Percentiles rank a stretch among this genome's conserved stretches.
phyloP scores from a whole-genome alignment of 2,113 vertebrate genomes.

The Hoplias malabaricus region DNA sequence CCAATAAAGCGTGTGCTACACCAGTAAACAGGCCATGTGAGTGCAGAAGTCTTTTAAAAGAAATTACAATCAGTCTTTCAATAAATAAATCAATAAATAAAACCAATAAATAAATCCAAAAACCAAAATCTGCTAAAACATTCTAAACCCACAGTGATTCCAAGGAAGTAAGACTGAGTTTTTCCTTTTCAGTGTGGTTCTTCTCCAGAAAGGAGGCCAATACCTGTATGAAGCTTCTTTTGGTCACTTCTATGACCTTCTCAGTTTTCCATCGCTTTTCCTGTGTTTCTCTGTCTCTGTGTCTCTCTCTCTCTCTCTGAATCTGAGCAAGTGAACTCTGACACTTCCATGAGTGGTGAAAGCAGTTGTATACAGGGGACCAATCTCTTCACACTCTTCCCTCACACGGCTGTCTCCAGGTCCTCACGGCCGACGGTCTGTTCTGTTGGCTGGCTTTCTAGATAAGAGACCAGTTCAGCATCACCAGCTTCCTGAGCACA shows the following conservation, averaged over 20 bases:
- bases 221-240: not conserved
- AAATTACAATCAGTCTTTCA: conserved; percentile 51
- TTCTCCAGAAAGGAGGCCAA: not conserved
- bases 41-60: conserved; percentile 1
- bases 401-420: conserved; percentile 96
- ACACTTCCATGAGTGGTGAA: conserved; percentile 21
- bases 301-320: not conserved
- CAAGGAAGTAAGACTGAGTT: conserved; percentile 27
- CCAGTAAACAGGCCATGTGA: not conserved
- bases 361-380: conserved; percentile 11
- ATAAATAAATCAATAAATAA: conserved; percentile 73
- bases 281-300: not conserved
- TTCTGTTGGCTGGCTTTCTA: conserved; percentile 78
- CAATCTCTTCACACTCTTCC: not conserved
- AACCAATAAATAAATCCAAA: conserved; percentile 75
- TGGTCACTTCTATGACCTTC: conserved; percentile 20
- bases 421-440: conserved; percentile 81
- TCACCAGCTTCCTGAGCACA: conserved; percentile 89
- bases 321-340: conserved; percentile 27
- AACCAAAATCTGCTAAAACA: conserved; percentile 52
- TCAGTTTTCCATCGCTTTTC: conserved; percentile 37
- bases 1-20: not conserved
- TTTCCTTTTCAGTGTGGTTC: not conserved
- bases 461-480: conserved; percentile 81
- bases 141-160: conserved; percentile 37